These are phyloP conservation scores for Enteromius mattozi DNA, from an alignment of 2,797 vertebrate genomes.

Conservation along the genomic window DNA sequence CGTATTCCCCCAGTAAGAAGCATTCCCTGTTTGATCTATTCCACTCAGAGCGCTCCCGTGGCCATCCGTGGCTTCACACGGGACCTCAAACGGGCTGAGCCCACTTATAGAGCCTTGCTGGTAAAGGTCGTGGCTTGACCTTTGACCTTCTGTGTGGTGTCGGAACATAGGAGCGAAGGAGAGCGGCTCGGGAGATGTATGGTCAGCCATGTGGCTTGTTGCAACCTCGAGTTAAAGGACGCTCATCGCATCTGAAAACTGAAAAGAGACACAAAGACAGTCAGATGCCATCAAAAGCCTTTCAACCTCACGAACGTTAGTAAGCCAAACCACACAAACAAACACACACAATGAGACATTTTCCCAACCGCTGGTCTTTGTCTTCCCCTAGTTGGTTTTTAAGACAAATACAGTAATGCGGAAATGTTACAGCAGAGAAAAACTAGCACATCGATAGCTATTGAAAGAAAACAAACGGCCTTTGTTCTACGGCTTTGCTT, in stretches of 20 bases:
- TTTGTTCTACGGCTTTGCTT: conserved; percentile 45
- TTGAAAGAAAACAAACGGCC: neutral
- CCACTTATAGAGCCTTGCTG: conserved; percentile 44
- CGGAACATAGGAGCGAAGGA: conserved; percentile 61
- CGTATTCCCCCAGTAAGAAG: conserved; percentile 54
- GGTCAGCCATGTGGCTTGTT: conserved; percentile 73
- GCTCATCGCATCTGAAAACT: conserved; percentile 58
- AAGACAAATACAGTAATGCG: neutral
- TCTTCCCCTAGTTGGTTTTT: neutral
- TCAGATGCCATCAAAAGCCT: conserved; percentile 2
- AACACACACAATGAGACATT: neutral
- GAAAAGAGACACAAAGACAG: conserved; percentile 9
- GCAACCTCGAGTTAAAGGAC: conserved; percentile 44
- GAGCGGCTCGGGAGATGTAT: conserved; percentile 65
- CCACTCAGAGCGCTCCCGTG: conserved; percentile 39
- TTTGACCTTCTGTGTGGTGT: conserved; percentile 55
- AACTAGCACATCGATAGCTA: neutral
- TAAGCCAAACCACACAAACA: conserved; percentile 12
- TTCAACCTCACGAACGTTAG: neutral
- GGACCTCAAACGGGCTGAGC: conserved; percentile 47
- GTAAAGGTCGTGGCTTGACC: conserved; percentile 62
- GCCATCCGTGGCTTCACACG: conserved; percentile 44
- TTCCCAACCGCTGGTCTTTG: neutral
- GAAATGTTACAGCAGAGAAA: neutral
- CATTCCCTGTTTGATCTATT: conserved; percentile 37